These are phyloP conservation scores for Echeneis naucrates DNA, from an alignment of 2,797 vertebrate genomes.

Conservation along the genomic window DNA sequence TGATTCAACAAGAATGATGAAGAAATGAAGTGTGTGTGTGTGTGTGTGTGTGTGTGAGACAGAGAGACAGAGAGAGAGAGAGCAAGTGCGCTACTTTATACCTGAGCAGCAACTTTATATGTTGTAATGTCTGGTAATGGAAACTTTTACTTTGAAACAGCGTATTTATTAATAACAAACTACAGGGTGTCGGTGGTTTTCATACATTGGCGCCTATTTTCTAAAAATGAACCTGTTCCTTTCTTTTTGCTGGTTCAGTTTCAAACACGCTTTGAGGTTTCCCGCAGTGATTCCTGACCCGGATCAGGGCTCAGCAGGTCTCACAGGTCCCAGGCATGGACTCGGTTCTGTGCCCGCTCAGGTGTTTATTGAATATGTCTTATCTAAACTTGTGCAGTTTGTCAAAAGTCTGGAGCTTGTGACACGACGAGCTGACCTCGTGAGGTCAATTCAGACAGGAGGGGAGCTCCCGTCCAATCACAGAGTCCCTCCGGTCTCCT, in stretches of 20 bases:
- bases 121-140: too few relatives aligned
- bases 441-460: constrained; percentile 76
- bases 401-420: constrained; percentile 50
- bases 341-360: not conserved
- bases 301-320: not conserved
- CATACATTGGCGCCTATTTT: not conserved
- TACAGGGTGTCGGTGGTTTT: not conserved
- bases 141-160: not conserved
- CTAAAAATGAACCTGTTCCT: not conserved
- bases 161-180: not conserved
- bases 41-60: not conserved
- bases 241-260: not conserved
- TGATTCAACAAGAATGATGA: not conserved
- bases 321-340: too few relatives aligned
- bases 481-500: constrained; percentile 71
- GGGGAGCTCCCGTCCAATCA: constrained; percentile 88
- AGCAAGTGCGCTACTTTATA: not conserved
- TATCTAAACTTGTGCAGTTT: constrained; percentile 14
- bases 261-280: not conserved
- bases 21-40: not conserved
- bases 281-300: not conserved
- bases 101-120: not conserved
- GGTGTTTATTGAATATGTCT: not conserved
- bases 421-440: constrained; percentile 77
- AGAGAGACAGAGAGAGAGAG: too few relatives aligned